Base-by-base conservation (phyloP, 2,797 vertebrate species). In the Anisognathus igniventris region DNA sequence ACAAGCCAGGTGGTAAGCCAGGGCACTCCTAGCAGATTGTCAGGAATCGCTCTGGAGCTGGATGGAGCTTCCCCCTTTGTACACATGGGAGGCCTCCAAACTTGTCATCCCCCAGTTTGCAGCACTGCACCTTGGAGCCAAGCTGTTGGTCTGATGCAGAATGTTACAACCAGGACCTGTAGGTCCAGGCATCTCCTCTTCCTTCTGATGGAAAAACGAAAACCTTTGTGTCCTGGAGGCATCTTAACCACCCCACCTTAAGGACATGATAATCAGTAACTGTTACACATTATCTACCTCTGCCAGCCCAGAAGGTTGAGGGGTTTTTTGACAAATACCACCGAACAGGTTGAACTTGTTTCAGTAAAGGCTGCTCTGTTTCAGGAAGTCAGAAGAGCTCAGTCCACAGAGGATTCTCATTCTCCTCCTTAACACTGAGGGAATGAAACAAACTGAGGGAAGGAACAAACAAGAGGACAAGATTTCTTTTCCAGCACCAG, bases 401-500 rank as follows among this genome's bases (percentile, higher is more conserved):
- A 81, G 72, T 84, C 78, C 31, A 50, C 7, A 8, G 39, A 87
- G 80, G n/a, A 72, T 86, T 91, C 75, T 94, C 93, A 84, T n/a
- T 71, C 12, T 31, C 73, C 89, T 96, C 88, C 65, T 75, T 91
- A 95, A 94, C 54, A 67, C 88, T 60, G 72, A 79, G 77, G 21
- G 61, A 64, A 51, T 19, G 12, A 76, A 42, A 39, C n/a, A n/a
- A n/a, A n/a, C n/a, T n/a, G n/a, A 53, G 42, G 24, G 22, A 66
- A 72, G 39, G 30, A 86, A 74, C 51, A 86, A 92, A 92, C 2
- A 82, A 62, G 44, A 80, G 65, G 54, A 74, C n/a, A 93, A 87
- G 67, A 45, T 66, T 91, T 91, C 66, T 80, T 90, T 87, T 81
- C 91, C 92, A 97, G 97, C 96, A 97, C 96, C 96, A 86, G 64